phyloP scores from a whole-genome alignment of 2,113 vertebrate genomes.

The Microcebus tavaratra region DNA sequence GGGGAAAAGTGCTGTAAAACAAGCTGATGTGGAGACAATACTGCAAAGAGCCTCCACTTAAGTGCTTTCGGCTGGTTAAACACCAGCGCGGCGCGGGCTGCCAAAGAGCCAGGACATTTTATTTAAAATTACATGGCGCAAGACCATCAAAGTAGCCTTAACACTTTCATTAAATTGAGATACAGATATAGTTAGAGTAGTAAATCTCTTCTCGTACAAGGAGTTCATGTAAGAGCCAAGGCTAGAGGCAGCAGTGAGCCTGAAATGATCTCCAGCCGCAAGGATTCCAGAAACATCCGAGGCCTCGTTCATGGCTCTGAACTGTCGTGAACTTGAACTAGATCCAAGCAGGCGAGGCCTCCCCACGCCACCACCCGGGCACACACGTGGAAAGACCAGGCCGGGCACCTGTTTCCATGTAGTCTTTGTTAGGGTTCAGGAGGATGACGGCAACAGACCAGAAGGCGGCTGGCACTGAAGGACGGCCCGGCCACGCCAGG shows the following conservation, averaged over 20 bases:
- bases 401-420: fast-evolving
- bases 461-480: background rate
- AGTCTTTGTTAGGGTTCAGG: background rate
- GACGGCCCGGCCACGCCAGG: fast-evolving
- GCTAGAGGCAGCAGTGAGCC: slow-evolving; percentile 74
- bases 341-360: fast-evolving
- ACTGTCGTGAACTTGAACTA: background rate
- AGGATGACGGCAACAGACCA: background rate
- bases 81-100: slow-evolving; percentile 69
- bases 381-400: background rate
- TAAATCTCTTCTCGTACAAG: slow-evolving; percentile 84
- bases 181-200: slow-evolving; percentile 82
- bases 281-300: background rate
- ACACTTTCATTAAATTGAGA: slow-evolving; percentile 87
- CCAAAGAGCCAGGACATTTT: slow-evolving; percentile 84
- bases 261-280: slow-evolving; percentile 47
- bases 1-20: slow-evolving; percentile 68
- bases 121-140: slow-evolving; percentile 86
- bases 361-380: fast-evolving
- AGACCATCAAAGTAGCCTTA: slow-evolving; percentile 86
- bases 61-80: slow-evolving; percentile 81
- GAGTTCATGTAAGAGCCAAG: slow-evolving; percentile 80
- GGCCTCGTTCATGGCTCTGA: background rate
- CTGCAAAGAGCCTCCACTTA: slow-evolving; percentile 78
- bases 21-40: slow-evolving; percentile 64